phyloP scores from a whole-genome alignment of 2,113 vertebrate species.

The Ariopsis seemanni region DNA sequence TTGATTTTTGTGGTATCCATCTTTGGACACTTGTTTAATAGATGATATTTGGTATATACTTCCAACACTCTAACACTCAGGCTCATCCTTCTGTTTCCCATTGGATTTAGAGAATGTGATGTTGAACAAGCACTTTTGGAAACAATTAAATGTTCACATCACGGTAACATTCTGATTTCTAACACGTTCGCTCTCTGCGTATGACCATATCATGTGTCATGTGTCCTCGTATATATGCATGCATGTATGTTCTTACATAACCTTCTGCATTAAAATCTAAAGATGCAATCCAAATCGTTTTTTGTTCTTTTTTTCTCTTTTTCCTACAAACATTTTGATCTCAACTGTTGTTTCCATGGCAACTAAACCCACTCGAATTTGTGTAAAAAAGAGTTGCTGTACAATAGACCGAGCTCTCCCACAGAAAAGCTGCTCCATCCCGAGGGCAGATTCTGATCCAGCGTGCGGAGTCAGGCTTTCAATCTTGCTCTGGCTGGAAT shows the following conservation, averaged over 20 bases:
- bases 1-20: neutral
- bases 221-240: neutral
- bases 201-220: neutral
- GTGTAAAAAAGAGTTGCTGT: constrained; percentile 72
- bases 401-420: constrained; percentile 72
- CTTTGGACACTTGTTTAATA: neutral
- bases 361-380: constrained; percentile 74
- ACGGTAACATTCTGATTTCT: neutral
- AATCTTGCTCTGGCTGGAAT: constrained; percentile 10
- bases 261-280: constrained; percentile 52
- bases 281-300: constrained; percentile 68
- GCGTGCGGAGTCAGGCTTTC: constrained; percentile 42
- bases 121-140: neutral
- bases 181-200: neutral
- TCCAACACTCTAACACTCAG: neutral
- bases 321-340: constrained; percentile 49
- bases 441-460: constrained; percentile 45
- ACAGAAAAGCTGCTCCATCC: constrained; percentile 63
- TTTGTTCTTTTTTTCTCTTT: constrained; percentile 48
- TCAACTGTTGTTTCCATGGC: constrained; percentile 78
- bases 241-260: constrained; percentile 48
- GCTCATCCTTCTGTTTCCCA: neutral
- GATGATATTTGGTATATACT: neutral
- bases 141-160: neutral
- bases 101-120: neutral